A percentile compares a stretch with the other conserved stretches of the same genome.
These are phyloP conservation scores for Lochmaea capreae DNA, from an alignment of 2,888 invertebrate genomes.

Conservation along the genomic window DNA sequence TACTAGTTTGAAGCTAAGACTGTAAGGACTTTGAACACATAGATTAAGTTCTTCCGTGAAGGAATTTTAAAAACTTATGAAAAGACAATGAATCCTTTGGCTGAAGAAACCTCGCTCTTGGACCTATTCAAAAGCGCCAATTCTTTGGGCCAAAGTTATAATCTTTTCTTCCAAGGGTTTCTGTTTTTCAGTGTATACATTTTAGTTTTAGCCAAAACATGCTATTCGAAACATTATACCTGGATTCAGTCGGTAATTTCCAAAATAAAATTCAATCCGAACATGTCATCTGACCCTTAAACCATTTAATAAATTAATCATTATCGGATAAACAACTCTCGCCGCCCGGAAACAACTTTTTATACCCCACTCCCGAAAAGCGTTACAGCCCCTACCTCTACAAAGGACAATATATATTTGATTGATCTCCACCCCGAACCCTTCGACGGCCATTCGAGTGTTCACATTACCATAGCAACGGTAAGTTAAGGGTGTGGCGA, in stretches of 20 bases:
- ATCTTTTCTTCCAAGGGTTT: too few relatives aligned
- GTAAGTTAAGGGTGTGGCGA: constrained; percentile 56
- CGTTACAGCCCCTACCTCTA: constrained; percentile 25
- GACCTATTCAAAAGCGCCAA: too few relatives aligned
- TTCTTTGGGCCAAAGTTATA: too few relatives aligned
- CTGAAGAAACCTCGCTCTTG: too few relatives aligned
- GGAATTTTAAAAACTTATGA: too few relatives aligned
- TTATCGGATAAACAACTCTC: constrained; percentile 38
- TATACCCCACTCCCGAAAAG: constrained; percentile 28
- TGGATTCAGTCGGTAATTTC: not conserved
- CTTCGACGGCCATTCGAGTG: constrained; percentile 59
- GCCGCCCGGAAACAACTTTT: constrained; percentile 35
- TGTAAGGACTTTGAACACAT: too few relatives aligned
- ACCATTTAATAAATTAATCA: constrained; percentile 40
- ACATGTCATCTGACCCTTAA: constrained; percentile 30
- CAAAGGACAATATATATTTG: constrained; percentile 19
- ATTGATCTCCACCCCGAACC: constrained; percentile 39
- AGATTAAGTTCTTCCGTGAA: too few relatives aligned
- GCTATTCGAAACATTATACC: not conserved
- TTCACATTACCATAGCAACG: constrained; percentile 58
- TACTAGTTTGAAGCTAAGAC: too few relatives aligned
- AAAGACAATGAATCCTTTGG: too few relatives aligned
- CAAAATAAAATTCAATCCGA: not conserved
- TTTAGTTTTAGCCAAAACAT: too few relatives aligned
- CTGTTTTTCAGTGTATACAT: too few relatives aligned